Base-by-base conservation (phyloP, 2,888 invertebrate genomes). In the Ptilodon capucinus region DNA sequence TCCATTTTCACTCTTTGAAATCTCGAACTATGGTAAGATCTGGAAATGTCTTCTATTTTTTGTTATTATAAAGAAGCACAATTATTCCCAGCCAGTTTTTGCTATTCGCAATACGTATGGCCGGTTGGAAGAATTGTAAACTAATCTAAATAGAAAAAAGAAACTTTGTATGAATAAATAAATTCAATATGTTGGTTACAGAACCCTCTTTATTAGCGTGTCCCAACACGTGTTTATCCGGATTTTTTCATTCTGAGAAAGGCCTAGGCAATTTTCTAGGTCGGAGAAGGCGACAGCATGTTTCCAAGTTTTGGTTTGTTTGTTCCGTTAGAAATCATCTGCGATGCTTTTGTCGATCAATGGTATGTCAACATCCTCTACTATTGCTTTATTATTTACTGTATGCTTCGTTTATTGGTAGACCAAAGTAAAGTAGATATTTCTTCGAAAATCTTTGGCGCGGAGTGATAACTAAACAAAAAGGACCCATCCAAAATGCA, bases 221-320 rank as follows among this genome's bases (percentile, higher is more conserved):
- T 38, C 13, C 21, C 17, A 17, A 16, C n/a, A 40, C 44, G 40
- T 41, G 44, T 21, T 19, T 11, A 23, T 30, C 23, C 16, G 23
- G 21, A 44, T 18, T 25, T 59, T 25, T 59, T 66, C 55, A 82
- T 79, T 89, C 91, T 90, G 91, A 91, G 91, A 90, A 90, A 91
- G 91, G 79, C 91, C 90, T 91, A 86, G 88, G 89, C 74, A 62
- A 57, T 81, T 83, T 81, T 86, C 89, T 90, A 88, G 90, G 90
- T 90, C 90, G 75, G 76, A 78, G 84, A 84, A 85, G 84, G 82
- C 80, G 72, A 71, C 83, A 80, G 90, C 90, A 88, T 89, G 90
- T 90, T 88, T 91, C 88, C 90, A 88, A 91, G 81, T 87, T 88
- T 90, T 89, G 90, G 88, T 89, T 90, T 81, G 65, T 79, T 81